Evolutionary conservation across 2,797 vertebrate species (phyloP).

Genomic region (Schizopygopsis pylzovi): DNA sequence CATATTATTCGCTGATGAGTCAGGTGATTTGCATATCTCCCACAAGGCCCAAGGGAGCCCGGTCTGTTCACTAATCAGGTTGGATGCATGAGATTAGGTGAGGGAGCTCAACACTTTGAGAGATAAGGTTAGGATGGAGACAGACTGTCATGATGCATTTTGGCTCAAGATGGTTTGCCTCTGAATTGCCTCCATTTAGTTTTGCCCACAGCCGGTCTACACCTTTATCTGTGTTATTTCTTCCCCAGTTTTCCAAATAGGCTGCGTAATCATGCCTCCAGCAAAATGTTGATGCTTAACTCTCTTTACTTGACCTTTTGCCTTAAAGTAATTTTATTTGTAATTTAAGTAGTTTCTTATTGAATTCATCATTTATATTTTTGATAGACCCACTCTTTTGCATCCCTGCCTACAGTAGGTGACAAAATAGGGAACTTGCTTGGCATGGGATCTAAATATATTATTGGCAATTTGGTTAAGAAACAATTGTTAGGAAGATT

Average conservation of each 20-base stretch:
- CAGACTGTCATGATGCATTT: conserved; percentile 52
- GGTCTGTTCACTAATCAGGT: conserved; percentile 55
- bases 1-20: conserved; percentile 57
- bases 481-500: background rate
- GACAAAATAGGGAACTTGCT: background rate
- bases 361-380: background rate
- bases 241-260: background rate
- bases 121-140: conserved; percentile 55
- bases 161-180: background rate
- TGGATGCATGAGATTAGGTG: conserved; percentile 57
- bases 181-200: conserved; percentile 7
- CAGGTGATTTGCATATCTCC: conserved; percentile 52
- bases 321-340: background rate
- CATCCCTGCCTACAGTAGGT: background rate
- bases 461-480: background rate
- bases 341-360: background rate
- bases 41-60: conserved; percentile 27
- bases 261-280: background rate
- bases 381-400: background rate
- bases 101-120: conserved; percentile 26
- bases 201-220: background rate
- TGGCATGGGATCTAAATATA: background rate
- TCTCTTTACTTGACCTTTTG: background rate
- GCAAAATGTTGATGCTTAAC: conserved; percentile 13
- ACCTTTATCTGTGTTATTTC: background rate